phyloP scores from a whole-genome alignment of 2,797 vertebrate species.

The Parauchenoglanis ngamensis region DNA sequence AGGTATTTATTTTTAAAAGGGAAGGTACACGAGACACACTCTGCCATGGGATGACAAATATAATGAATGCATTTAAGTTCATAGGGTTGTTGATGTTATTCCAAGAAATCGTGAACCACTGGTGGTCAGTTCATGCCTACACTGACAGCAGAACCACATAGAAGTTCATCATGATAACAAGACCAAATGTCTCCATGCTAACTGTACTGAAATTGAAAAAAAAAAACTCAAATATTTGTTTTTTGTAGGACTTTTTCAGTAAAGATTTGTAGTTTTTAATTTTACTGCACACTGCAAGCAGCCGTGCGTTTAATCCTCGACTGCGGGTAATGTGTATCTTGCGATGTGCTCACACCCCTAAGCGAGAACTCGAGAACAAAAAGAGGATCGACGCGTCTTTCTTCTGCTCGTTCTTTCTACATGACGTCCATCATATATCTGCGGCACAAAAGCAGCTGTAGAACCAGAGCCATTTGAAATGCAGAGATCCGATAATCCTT shows the following conservation, averaged over 20 bases:
- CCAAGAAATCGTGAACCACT: no score
- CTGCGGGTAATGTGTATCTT: not conserved
- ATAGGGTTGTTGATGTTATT: not conserved
- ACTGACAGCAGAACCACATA: not conserved
- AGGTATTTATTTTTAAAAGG: constrained; percentile 2
- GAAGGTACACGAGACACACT: not conserved
- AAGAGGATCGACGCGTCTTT: constrained; percentile 62
- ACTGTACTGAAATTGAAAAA: not conserved
- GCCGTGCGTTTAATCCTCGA: not conserved
- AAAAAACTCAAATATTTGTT: not conserved
- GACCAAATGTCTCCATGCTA: not conserved
- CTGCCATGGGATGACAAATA: not conserved
- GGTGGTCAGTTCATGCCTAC: not conserved
- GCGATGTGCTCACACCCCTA: constrained; percentile 1
- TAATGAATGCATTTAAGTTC: not conserved
- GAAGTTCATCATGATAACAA: not conserved
- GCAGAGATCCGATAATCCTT: constrained; percentile 66
- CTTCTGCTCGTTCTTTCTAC: constrained; percentile 52
- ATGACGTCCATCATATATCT: constrained; percentile 61
- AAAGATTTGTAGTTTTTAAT: not conserved
- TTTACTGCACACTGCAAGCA: not conserved
- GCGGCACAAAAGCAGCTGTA: constrained; percentile 61
- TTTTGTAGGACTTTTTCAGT: not conserved
- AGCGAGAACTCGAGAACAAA: constrained; percentile 54
- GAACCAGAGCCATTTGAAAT: constrained; percentile 68